phyloP scores from a whole-genome alignment of 2,888 invertebrate genomes.

The Hirtodrosophila histrioides region DNA sequence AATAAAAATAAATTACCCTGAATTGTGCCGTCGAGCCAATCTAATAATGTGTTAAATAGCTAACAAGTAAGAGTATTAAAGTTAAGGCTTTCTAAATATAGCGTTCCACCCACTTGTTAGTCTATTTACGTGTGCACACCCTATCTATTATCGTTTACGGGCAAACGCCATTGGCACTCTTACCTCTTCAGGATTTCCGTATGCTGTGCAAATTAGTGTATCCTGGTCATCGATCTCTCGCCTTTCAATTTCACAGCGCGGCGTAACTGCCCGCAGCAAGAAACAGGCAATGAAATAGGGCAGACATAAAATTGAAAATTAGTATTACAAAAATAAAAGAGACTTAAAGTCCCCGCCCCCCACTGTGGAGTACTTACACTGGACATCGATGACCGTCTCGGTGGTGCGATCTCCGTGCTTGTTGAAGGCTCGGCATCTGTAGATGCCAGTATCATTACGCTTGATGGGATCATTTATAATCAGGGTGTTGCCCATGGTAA shows the following conservation, averaged over 20 bases:
- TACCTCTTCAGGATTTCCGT: conserved; percentile 89
- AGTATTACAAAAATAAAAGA: neutral
- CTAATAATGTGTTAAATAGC: no score
- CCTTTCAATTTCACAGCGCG: conserved; percentile 92
- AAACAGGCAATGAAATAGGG: conserved; percentile 18
- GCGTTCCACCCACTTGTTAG: neutral
- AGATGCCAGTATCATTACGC: conserved; percentile 90
- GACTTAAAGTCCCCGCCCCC: neutral
- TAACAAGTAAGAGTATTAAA: conserved; percentile 7
- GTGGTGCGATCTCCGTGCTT: conserved; percentile 90
- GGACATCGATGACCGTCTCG: conserved; percentile 90
- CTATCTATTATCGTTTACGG: neutral
- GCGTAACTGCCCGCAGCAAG: conserved; percentile 87
- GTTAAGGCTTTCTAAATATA: neutral
- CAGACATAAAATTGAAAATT: neutral
- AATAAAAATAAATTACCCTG: no score
- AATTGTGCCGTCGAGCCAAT: no score
- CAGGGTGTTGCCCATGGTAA: conserved; percentile 84
- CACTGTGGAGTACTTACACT: conserved; percentile 88
- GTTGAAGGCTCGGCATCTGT: conserved; percentile 91
- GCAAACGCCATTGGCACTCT: conserved; percentile 46
- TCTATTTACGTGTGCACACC: conserved; percentile 8
- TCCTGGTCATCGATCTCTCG: conserved; percentile 90
- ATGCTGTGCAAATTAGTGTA: conserved; percentile 91
- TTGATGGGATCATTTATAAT: conserved; percentile 88